phyloP scores from a whole-genome alignment of 1,140 invertebrate species.

The Carposina sasakii region DNA sequence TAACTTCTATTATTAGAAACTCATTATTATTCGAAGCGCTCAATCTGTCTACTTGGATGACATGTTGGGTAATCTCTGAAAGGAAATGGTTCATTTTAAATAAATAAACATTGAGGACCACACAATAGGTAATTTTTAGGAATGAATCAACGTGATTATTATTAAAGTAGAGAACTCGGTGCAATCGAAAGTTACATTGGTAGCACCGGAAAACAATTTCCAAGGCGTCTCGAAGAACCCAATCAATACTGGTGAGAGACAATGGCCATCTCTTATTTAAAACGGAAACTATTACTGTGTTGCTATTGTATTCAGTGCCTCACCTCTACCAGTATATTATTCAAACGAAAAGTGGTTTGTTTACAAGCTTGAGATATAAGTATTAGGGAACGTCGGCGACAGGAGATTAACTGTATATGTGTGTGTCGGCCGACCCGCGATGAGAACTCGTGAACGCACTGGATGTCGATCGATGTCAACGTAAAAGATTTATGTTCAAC shows the following conservation, averaged over 20 bases:
- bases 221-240: conserved; percentile 39
- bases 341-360: conserved; percentile 66
- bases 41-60: conserved; percentile 23
- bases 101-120: too few relatives aligned
- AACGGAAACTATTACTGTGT: conserved; percentile 68
- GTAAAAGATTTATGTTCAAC: conserved; percentile 61
- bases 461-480: conserved; percentile 47
- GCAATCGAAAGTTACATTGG: too few relatives aligned
- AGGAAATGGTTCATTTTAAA: not conserved
- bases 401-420: conserved; percentile 33
- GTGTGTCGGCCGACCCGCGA: conserved; percentile 22
- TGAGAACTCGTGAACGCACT: conserved; percentile 34
- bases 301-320: conserved; percentile 62
- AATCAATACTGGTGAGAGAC: conserved; percentile 64
- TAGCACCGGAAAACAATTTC: conserved; percentile 40
- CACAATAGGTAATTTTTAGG: not conserved
- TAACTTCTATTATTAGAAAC: conserved; percentile 48
- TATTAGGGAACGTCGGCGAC: conserved; percentile 45
- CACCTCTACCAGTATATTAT: conserved; percentile 58
- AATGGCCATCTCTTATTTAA: conserved; percentile 66
- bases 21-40: conserved; percentile 47
- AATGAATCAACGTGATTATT: conserved; percentile 1
- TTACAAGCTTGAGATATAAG: conserved; percentile 55
- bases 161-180: too few relatives aligned
- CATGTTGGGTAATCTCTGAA: not conserved